Evolutionary conservation across 2,797 vertebrate species (phyloP).

Genomic region (Oryzias dopingdopingensis): DNA sequence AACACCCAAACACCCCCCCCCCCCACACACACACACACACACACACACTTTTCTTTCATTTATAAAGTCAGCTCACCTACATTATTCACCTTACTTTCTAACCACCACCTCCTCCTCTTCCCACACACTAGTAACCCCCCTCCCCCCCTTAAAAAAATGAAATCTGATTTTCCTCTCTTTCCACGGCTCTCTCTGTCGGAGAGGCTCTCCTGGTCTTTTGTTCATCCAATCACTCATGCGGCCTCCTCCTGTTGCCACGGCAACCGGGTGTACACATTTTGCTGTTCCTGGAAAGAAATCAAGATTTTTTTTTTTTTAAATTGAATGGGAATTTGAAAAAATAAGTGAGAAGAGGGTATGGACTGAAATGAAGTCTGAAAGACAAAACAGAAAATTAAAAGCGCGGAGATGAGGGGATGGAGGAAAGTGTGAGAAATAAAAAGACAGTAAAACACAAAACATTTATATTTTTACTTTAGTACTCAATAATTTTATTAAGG

Average conservation of each 20-base stretch:
- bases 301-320: conserved; percentile 19
- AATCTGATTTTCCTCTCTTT: conserved; percentile 57
- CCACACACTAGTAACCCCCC: conserved; percentile 34
- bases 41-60: conserved; percentile 46
- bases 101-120: conserved; percentile 35
- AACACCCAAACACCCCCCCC: conserved; percentile 38
- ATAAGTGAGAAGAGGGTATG: conserved; percentile 33
- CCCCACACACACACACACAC: too few relatives aligned
- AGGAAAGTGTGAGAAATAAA: background rate
- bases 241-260: conserved; percentile 64
- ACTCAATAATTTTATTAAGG: background rate
- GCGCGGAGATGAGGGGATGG: too few relatives aligned
- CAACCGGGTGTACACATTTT: conserved; percentile 73
- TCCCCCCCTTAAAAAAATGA: conserved; percentile 54
- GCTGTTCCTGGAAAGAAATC: conserved; percentile 56
- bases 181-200: conserved; percentile 29
- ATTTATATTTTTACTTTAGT: background rate
- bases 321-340: conserved; percentile 34
- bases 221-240: conserved; percentile 67
- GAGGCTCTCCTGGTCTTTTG: conserved; percentile 69
- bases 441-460: background rate
- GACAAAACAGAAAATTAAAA: background rate
- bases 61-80: conserved; percentile 59
- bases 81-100: background rate
- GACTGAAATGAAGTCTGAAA: conserved; percentile 35